Evolutionary conservation across 1,140 invertebrate species (phyloP), one percentile per base, ranked within the genome.

Genomic region (Drosophila bocki): DNA sequence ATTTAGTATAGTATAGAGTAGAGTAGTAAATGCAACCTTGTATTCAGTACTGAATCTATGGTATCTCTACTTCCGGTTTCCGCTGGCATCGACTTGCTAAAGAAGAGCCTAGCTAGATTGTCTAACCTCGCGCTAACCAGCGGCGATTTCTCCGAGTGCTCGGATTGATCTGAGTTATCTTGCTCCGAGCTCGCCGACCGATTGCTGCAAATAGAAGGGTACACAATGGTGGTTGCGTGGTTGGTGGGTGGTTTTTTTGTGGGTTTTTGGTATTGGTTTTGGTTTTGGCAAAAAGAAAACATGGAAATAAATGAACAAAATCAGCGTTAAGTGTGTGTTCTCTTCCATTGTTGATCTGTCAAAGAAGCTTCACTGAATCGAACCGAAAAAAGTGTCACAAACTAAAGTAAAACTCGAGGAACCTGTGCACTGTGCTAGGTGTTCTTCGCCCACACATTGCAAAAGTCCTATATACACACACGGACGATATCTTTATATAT

Each of bases 61-160:
- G 91, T 92, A 91, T 92, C 91, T 92, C 91, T 92, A 92, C 91
- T 92, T 92, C 91, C 91, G 88, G 88, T 94, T 95, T 91, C 87
- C 92, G 92, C 83, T 91, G 92, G 87, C 88, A 93, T 92, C 84
- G 86, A 92, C 90, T 94, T 94, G 92, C 94, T 95, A 92, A 95
- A 95, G 80, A 95, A 93, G 76, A 95, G 82, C 87, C 94, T 95
- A 42, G 94, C 95, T 47, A 96, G 91, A 61, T 95, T 95, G 88
- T 95, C 95, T 63, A 94, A 94, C 82, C 95, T 95, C 93, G 94
- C 93, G 74, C 94, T 93, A 80, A 95, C 94, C 71, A 95, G 91
- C 13, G 94, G 94, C 39, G 94, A 94, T 61, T 94, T 94, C 84
- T 95, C 94, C 58, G 85, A 92, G 77, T 93, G 93, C 72, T 93